phyloP scores from a whole-genome alignment of 53 echinoderm and acorn worm species.

The Luidia sarsii region DNA sequence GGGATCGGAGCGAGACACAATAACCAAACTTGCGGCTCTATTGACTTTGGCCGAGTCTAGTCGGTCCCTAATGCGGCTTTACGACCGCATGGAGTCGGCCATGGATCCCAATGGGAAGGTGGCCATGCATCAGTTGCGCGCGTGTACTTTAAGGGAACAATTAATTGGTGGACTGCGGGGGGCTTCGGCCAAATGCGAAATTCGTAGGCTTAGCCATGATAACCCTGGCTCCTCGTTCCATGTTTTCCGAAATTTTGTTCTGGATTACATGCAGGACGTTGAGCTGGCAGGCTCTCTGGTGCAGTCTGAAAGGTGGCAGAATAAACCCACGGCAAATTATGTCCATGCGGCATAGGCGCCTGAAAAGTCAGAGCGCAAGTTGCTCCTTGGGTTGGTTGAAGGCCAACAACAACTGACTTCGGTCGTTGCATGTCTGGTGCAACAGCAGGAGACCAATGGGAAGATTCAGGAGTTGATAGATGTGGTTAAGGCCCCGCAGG shows the following conservation, averaged over 20 bases:
- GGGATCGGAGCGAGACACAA: background rate
- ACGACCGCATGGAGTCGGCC: too few species aligned
- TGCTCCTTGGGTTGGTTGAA: slow-evolving; percentile 1
- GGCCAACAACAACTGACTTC: background rate
- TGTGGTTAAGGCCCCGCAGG: background rate
- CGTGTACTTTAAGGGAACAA: slow-evolving; percentile 2
- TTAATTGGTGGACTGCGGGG: slow-evolving; percentile 38
- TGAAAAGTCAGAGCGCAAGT: background rate
- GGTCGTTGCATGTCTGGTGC: slow-evolving; percentile 3
- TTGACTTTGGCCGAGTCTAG: slow-evolving; percentile 37
- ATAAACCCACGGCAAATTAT: background rate
- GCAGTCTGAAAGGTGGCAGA: background rate
- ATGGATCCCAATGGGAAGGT: slow-evolving; percentile 17
- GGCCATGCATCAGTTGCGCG: slow-evolving; percentile 4
- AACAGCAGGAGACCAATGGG: background rate
- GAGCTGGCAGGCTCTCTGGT: background rate
- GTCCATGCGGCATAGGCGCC: background rate
- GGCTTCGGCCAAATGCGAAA: slow-evolving; percentile 6
- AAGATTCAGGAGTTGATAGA: background rate
- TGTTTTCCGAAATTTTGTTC: background rate
- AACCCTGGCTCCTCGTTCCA: background rate
- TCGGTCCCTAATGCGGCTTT: too few species aligned
- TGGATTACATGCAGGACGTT: background rate
- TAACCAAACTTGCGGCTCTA: background rate
- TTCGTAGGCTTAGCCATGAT: slow-evolving; percentile 17